phyloP scores from a whole-genome alignment of 2,888 invertebrate species.

The Cosmia trapezina region DNA sequence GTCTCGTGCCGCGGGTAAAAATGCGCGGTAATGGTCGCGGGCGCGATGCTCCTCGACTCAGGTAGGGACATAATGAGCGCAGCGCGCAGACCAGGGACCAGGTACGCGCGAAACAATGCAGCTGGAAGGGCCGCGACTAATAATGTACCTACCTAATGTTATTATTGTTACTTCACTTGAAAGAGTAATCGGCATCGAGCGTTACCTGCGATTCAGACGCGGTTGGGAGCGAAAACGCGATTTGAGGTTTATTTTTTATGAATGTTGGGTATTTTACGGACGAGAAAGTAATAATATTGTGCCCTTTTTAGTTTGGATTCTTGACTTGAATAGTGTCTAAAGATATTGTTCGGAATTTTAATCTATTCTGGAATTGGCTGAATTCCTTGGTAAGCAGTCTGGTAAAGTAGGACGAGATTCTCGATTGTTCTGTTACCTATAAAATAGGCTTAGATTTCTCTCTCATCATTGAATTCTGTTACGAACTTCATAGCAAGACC shows the following conservation, averaged over 20 bases:
- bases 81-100: constrained; percentile 59
- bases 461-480: constrained; percentile 11
- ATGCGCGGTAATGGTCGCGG: constrained; percentile 52
- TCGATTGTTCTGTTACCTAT: neutral
- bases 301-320: neutral
- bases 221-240: constrained; percentile 8
- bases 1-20: constrained; percentile 51
- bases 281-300: constrained; percentile 25
- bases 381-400: constrained; percentile 6
- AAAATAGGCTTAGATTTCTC: constrained; percentile 3
- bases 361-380: constrained; percentile 2
- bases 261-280: neutral
- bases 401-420: constrained; percentile 5
- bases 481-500: constrained; percentile 9
- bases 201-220: constrained; percentile 43
- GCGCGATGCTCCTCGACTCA: constrained; percentile 62
- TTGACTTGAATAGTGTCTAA: constrained; percentile 9
- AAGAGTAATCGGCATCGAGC: constrained; percentile 42
- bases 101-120: constrained; percentile 63
- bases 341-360: constrained; percentile 8
- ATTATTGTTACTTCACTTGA: constrained; percentile 52
- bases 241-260: constrained; percentile 17
- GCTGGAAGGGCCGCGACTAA: constrained; percentile 58
- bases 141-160: constrained; percentile 47
- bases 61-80: constrained; percentile 79